Conservation (phyloP, 2,888 invertebrate species). For the Notodonta ziczac region DNA sequence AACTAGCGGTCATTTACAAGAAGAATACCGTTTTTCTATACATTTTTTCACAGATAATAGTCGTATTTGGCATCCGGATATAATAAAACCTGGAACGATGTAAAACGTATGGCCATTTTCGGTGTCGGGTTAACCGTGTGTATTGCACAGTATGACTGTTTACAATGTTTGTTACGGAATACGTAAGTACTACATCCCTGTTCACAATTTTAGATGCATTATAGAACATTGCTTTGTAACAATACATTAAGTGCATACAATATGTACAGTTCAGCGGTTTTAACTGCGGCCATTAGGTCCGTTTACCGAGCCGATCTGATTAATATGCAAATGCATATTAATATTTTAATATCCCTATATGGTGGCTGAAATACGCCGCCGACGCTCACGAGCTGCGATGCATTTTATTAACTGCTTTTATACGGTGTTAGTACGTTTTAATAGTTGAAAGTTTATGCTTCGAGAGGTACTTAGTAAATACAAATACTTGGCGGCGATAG, state of each 20-base stretch:
- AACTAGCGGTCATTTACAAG: too few relatives aligned
- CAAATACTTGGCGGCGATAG: too few relatives aligned
- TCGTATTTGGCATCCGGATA: too few relatives aligned
- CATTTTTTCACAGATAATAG: too few relatives aligned
- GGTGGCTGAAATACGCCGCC: constrained; percentile 29
- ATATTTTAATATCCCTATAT: constrained; percentile 60
- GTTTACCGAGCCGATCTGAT: constrained; percentile 64
- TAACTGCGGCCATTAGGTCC: constrained; percentile 66
- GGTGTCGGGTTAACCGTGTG: too few relatives aligned
- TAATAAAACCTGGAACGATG: too few relatives aligned
- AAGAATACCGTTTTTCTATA: too few relatives aligned
- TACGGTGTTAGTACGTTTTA: neutral
- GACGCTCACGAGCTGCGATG: constrained; percentile 37
- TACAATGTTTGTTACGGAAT: too few relatives aligned
- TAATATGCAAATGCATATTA: constrained; percentile 67
- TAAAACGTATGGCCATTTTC: too few relatives aligned
- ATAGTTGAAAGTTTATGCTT: neutral
- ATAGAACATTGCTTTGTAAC: constrained; percentile 40
- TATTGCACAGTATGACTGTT: too few relatives aligned
- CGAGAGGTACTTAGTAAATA: neutral
- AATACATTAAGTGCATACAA: constrained; percentile 60
- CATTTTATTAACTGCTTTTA: neutral
- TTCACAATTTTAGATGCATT: constrained; percentile 16
- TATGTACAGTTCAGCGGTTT: constrained; percentile 66
- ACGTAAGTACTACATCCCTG: constrained; percentile 4